Conservation (phyloP, 2,113 vertebrate genomes). For the Camelus dromedarius region DNA sequence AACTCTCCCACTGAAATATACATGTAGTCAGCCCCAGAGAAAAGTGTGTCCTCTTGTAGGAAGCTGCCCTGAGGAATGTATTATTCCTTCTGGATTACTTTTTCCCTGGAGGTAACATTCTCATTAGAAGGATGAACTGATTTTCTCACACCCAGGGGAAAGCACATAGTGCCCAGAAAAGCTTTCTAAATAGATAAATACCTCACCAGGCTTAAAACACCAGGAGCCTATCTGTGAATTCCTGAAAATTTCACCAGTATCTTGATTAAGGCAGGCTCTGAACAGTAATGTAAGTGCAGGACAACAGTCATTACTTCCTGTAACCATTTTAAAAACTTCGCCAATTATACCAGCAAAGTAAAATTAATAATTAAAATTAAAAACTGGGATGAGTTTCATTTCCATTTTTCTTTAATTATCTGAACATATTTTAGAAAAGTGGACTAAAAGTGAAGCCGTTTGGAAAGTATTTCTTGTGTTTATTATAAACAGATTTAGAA, state of each 20-base stretch:
- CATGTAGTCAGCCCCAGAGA: constrained; percentile 34
- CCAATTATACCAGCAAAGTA: background rate
- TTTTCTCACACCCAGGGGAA: constrained; percentile 56
- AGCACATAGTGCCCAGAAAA: constrained; percentile 37
- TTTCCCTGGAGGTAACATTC: constrained; percentile 60
- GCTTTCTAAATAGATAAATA: constrained; percentile 72
- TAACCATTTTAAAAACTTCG: background rate
- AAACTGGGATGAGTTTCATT: background rate
- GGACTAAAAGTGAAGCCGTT: background rate
- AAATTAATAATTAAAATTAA: background rate
- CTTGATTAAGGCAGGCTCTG: background rate
- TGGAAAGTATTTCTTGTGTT: background rate
- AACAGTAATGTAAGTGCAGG: background rate
- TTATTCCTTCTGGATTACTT: constrained; percentile 68
- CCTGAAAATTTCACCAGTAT: background rate
- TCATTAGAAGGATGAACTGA: constrained; percentile 77
- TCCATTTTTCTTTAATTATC: background rate
- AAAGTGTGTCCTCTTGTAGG: constrained; percentile 3
- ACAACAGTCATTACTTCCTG: background rate
- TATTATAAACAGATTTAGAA: background rate
- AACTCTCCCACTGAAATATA: constrained; percentile 65
- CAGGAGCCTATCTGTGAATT: background rate
- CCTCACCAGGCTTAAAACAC: background rate
- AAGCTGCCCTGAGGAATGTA: constrained; percentile 39
- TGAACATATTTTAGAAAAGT: background rate